phyloP scores from a whole-genome alignment of 2,797 vertebrate species.

The Chlorospingus semifuscus region DNA sequence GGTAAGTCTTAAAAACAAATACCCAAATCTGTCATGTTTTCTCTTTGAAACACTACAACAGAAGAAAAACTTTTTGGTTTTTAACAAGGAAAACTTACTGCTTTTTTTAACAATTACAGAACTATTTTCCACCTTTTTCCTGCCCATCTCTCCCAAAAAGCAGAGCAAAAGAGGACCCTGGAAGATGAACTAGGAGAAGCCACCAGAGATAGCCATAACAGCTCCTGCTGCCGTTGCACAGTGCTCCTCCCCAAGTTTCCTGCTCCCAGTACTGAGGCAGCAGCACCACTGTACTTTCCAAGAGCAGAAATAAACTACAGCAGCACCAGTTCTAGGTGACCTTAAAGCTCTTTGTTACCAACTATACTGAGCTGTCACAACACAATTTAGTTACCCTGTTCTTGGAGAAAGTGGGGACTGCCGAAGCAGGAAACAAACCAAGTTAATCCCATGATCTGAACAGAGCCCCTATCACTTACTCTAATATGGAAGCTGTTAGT shows the following conservation, averaged over 20 bases:
- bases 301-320: not conserved
- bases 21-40: not conserved
- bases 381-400: not conserved
- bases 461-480: not conserved
- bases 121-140: not conserved
- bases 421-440: not conserved
- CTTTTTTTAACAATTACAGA: not conserved
- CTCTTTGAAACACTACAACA: not conserved
- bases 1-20: not conserved
- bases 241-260: not conserved
- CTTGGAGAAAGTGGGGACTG: not conserved
- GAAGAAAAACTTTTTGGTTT: not conserved
- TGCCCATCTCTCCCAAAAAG: rapidly evolving
- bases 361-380: not conserved
- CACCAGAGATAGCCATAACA: not conserved
- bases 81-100: not conserved
- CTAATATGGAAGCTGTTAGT: not conserved
- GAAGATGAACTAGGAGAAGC: not conserved
- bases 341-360: not conserved
- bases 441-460: not conserved
- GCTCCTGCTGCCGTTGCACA: not conserved
- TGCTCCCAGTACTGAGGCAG: not conserved
- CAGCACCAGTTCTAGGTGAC: not conserved
- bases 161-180: not conserved
- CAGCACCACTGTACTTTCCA: not conserved